Base-by-base conservation (phyloP, 2,797 vertebrate species). In the Agapornis canus region DNA sequence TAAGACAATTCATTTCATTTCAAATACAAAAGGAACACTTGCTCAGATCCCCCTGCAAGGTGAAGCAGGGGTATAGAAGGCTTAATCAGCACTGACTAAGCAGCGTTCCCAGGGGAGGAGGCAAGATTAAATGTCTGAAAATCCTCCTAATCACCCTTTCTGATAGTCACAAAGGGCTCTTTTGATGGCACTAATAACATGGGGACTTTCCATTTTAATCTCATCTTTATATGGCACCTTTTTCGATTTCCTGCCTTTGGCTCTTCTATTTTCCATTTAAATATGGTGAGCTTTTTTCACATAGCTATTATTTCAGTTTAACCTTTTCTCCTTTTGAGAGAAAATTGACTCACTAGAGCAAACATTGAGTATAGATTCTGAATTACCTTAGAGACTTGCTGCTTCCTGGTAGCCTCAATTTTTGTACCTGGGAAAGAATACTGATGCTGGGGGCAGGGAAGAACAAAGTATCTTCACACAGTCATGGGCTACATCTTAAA, bases 71-170 rank as follows among this genome's bases (percentile, higher is more conserved):
- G 26, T 71, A 6, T 66, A 49, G 70, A 84, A 80, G 45, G 23
- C 42, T 91, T 82, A 76, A 97, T 95, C 96, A 83, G 49, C 61
- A 66, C 96, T 97, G 97, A 97, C 97, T 98, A 97, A 93, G 97
- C 98, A 92, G 66, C 92, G 91, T 97, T 97, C 96, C 96, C 96
- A 64, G 63, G n/a, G 40, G 11, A 91, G 94, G 89, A 90, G 75
- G 39, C 16, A 61, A 85, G 96, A 98, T 98, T 98, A 97, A 98
- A 84, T 94, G 80, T 92, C 92, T 94, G 76, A 97, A 94, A 98
- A 97, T 97, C 98, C 95, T 94, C 75, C 91, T 95, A 96, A 97
- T 95, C 90, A 54, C 64, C 23, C 84, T 45, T 86, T 76, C 83
- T 91, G 56, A 66, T 91, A 16, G 13, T 75, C 75, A 95, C 89